phyloP scores from a whole-genome alignment of 2,797 vertebrate species.

The Gobio occitaniae region DNA sequence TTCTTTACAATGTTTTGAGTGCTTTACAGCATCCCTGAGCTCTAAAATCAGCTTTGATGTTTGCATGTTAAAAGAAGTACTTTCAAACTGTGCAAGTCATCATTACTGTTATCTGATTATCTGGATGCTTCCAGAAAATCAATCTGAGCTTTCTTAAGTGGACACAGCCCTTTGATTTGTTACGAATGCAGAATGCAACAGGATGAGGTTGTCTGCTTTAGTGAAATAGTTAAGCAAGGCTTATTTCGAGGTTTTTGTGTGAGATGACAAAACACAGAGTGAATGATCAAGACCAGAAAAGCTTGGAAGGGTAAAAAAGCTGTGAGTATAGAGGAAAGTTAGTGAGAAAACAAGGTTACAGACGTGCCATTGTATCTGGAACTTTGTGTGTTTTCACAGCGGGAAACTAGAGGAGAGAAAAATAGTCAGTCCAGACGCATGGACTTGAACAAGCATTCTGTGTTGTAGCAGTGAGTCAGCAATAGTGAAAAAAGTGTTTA shows the following conservation, averaged over 20 bases:
- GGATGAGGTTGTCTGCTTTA: background rate
- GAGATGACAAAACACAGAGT: conserved; percentile 15
- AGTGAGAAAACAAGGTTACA: conserved; percentile 29
- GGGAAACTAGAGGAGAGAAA: conserved; percentile 55
- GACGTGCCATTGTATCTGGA: conserved; percentile 27
- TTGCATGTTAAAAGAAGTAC: background rate
- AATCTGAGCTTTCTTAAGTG: conserved; percentile 27
- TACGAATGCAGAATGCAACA: background rate
- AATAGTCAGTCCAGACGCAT: conserved; percentile 45
- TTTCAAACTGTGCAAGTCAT: conserved; percentile 33
- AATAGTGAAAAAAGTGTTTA: conserved; percentile 20
- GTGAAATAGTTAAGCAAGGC: background rate
- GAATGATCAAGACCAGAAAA: conserved; percentile 29
- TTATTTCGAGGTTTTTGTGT: background rate
- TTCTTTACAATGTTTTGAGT: background rate
- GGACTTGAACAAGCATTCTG: conserved; percentile 47
- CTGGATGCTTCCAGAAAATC: conserved; percentile 29
- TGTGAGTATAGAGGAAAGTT: conserved; percentile 12
- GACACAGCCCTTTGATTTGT: conserved; percentile 27
- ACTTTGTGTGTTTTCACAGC: conserved; percentile 60
- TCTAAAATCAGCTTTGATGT: background rate
- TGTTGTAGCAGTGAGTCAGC: conserved; percentile 48
- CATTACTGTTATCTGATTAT: conserved; percentile 25
- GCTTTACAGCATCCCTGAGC: background rate
- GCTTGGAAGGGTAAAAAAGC: background rate